Evolutionary conservation across 2,888 invertebrate species (phyloP), one percentile per base, ranked within the genome.

Genomic region (Trichopoda pennipes): DNA sequence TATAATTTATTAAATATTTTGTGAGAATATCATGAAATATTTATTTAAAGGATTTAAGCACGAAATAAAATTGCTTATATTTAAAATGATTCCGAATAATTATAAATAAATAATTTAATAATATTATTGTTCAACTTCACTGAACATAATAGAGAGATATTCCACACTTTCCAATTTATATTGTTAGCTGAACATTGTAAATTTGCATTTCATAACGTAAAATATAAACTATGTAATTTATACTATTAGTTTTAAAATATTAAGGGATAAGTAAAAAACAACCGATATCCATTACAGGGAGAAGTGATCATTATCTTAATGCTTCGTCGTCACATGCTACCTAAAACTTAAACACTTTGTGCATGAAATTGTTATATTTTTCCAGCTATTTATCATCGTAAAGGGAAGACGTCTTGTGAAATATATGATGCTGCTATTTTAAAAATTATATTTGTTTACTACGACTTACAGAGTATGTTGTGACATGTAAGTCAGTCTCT

Each of bases 401-500:
- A 28, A 17, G 7, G 28, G 16, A 42, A 53, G 64, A 58, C 51
- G 47, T 17, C 49, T 63, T 38, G 38, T 63, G 7, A 44, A 16
- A 44, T 2, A 19, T 58, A 12, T 35, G 19, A 16, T 51, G 55
- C 42, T 51, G 21, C 6, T 44, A 3, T 47, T n/a, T 47, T 69
- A 42, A 47, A 63, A 74, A 74, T 77, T 55, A 38, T 70, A 49
- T 70, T 77, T 63, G 47, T 19, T 63, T 77, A 17, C 2, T 47
- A 70, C 38, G 49, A 56, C 47, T 72, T 69, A n/a, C n/a, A n/a
- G n/a, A n/a, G n/a, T n/a, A 28, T 47, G 23, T 58, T 75, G 75
- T 61, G 60, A 69, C 55, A 77, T 60, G 42, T 9, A 60, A 73
- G 66, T 60, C 32, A 79, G 78, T 78, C 81, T 81, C 78, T 74